Base-by-base conservation (phyloP, 2,113 vertebrate genomes). In the Hucho hucho region DNA sequence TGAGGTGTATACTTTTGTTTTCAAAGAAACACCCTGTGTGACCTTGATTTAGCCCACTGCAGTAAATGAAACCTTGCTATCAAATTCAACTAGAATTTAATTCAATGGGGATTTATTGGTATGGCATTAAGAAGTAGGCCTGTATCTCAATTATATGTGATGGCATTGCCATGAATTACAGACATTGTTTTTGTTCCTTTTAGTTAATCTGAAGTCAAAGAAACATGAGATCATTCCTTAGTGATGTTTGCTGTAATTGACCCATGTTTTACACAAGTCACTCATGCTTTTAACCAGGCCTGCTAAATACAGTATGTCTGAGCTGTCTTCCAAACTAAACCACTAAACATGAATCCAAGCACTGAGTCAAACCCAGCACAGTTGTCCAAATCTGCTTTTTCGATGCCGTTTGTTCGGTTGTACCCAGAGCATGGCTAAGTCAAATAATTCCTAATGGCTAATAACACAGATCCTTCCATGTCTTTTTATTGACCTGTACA, bases 401-500 rank as follows among this genome's bases (percentile, higher is more conserved):
- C 75, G 65, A 74, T 53, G 79, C 37, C 0, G 24, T 53, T 4
- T 16, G 67, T 65, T 24, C 58, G 70, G 73, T 69, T 61, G 69
- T 75, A 77, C 82, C 80, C 79, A 61, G 47, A 26, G 58, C 73
- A 79, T 77, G 79, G 80, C 70, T 76, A 61, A 79, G 79, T 79
- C 70, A 77, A 64, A 80, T 66, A 87, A 79, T 68, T 86, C 80
- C 76, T 72, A 68, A 81, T 73, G 80, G 89, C 83, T 82, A 87
- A 90, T 88, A 89, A 83, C 77, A 83, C 76, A 83, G 77, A 73
- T 84, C 81, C 76, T 22, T 74, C 81, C 79, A 73, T 86, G 80
- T 81, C 82, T 84, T 90, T 88, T 90, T 89, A 86, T 87, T 82
- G 79, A 74, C 84, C 72, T 46, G 25, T 75, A 43, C 87, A 90